phyloP scores from a whole-genome alignment of 1,140 invertebrate genomes.

The Globodera rostochiensis region DNA sequence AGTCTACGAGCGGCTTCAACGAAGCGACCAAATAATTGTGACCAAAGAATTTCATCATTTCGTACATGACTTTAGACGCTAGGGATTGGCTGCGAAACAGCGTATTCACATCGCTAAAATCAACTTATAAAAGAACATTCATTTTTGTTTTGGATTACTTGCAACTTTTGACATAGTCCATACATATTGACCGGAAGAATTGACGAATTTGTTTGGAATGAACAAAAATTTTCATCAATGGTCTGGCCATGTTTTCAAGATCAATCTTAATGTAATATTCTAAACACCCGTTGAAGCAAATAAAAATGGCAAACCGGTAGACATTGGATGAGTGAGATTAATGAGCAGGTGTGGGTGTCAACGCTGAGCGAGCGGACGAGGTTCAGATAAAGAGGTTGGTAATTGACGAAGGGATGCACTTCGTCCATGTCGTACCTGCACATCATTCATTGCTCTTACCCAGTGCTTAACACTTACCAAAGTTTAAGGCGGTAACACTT shows the following conservation, averaged over 20 bases:
- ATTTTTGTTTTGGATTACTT: constrained; percentile 36
- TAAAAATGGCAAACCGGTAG: constrained; percentile 33
- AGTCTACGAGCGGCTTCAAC: constrained; percentile 79
- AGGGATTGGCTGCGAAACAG: constrained; percentile 90
- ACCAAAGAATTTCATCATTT: constrained; percentile 86
- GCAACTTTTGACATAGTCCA: constrained; percentile 55
- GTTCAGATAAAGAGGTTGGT: constrained; percentile 46
- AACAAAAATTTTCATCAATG: constrained; percentile 62
- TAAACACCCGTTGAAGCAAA: background rate
- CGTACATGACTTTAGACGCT: constrained; percentile 92
- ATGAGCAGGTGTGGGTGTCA: constrained; percentile 23
- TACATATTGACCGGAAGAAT: constrained; percentile 56
- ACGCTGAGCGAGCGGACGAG: constrained; percentile 42
- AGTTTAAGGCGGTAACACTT: constrained; percentile 37
- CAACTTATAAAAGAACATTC: background rate
- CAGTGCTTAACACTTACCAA: constrained; percentile 17
- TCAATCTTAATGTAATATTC: constrained; percentile 49
- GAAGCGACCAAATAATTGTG: constrained; percentile 84
- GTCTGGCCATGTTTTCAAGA: constrained; percentile 50
- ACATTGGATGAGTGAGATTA: constrained; percentile 46
- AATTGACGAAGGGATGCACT: constrained; percentile 49
- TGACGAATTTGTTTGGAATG: constrained; percentile 51
- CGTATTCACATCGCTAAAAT: constrained; percentile 82
- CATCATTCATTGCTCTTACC: background rate
- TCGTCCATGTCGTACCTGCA: constrained; percentile 51